Percentiles rank a stretch among this genome's conserved stretches.
Conservation (phyloP, 2,113 vertebrate genomes). For the Syrmaticus mikado region DNA sequence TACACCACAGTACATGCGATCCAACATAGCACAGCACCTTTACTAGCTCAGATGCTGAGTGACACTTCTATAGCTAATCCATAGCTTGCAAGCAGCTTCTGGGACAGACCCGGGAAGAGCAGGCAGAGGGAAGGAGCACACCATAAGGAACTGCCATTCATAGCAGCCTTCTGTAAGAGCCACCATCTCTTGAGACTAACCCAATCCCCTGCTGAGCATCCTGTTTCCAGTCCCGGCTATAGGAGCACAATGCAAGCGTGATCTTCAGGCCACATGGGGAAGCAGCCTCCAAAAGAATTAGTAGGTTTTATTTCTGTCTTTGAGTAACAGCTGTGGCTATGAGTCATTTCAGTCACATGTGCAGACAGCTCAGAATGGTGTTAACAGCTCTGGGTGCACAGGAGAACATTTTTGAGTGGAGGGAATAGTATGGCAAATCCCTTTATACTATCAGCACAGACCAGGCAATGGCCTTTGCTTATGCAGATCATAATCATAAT, state of each 20-base stretch:
- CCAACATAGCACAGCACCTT: neutral
- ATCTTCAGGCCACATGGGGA: neutral
- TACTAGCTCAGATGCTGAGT: neutral
- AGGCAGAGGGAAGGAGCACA: neutral
- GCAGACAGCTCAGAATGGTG: neutral
- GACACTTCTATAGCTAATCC: neutral
- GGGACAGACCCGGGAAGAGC: neutral
- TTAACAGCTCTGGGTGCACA: neutral
- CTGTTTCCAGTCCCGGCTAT: neutral
- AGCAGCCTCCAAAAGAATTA: neutral
- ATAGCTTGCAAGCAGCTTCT: neutral
- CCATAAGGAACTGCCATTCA: neutral
- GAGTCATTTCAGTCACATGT: neutral
- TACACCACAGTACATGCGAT: too few relatives aligned
- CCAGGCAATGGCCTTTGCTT: slow-evolving; percentile 60
- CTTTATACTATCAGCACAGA: slow-evolving; percentile 16
- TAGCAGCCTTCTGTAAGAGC: neutral
- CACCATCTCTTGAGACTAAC: neutral
- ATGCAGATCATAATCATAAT: slow-evolving; percentile 66
- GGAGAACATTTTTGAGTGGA: neutral
- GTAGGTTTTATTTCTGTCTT: neutral
- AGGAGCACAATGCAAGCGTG: rapidly evolving
- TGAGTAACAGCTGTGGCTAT: neutral
- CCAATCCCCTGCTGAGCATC: neutral
- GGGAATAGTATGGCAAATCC: slow-evolving; percentile 15